Evolutionary conservation across 2,888 invertebrate genomes (phyloP).

Genomic region (Callimorpha dominula): DNA sequence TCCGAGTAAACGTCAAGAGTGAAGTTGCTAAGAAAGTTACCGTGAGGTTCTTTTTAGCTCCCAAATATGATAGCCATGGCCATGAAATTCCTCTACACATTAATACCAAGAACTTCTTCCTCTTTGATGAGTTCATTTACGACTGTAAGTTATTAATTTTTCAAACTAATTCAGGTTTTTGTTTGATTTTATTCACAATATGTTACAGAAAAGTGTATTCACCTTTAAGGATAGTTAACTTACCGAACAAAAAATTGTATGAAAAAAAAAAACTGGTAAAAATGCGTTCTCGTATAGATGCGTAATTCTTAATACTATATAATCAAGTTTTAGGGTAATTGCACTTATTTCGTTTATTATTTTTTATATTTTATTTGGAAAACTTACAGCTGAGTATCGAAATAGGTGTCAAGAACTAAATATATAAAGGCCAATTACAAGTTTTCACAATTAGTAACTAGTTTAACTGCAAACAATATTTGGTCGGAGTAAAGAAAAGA

Average conservation of each 20-base stretch:
- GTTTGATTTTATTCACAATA: not conserved
- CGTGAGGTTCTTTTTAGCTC: conserved; percentile 89
- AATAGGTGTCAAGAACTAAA: no score
- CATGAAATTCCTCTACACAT: conserved; percentile 82
- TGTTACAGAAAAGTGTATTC: not conserved
- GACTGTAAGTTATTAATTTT: conserved; percentile 75
- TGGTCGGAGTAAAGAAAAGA: no score
- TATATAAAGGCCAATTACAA: no score
- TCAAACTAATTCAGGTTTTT: not conserved
- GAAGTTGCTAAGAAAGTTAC: conserved; percentile 82
- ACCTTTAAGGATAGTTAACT: not conserved
- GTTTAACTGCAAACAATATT: no score
- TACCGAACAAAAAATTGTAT: not conserved
- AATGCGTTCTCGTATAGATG: not conserved
- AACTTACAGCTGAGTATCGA: no score
- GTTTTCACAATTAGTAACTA: no score
- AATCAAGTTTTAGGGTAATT: not conserved
- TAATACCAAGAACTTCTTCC: conserved; percentile 86
- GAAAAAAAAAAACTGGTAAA: not conserved
- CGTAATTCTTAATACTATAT: not conserved
- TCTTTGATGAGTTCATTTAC: conserved; percentile 86
- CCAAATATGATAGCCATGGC: conserved; percentile 88
- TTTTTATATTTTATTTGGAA: not conserved
- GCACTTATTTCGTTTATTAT: not conserved
- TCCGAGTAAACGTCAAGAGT: conserved; percentile 87